phyloP scores from a whole-genome alignment of 1,140 invertebrate genomes.

The Aporrectodea caliginosa region DNA sequence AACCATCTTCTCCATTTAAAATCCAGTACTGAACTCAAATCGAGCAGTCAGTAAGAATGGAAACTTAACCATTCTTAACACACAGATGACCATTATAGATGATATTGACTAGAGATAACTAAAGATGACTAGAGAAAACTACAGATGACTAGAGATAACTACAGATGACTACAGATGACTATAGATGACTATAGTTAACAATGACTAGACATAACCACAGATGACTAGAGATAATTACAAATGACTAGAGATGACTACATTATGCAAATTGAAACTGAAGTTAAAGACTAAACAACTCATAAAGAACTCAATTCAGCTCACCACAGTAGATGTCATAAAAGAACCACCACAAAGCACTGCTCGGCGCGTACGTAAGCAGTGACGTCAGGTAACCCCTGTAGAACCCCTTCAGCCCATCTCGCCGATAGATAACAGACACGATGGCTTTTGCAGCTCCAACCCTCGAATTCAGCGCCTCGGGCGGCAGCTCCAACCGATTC shows the following conservation, averaged over 20 bases:
- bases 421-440: conserved; percentile 68
- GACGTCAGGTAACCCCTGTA: conserved; percentile 91
- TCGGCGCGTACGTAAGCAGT: conserved; percentile 86
- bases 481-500: conserved; percentile 37
- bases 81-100: too few relatives aligned
- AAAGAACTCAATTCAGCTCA: conserved; percentile 52
- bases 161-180: too few relatives aligned
- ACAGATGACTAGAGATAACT: too few relatives aligned
- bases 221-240: too few relatives aligned
- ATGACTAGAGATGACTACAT: neutral
- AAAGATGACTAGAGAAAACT: too few relatives aligned
- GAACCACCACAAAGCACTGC: conserved; percentile 93
- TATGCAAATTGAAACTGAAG: conserved; percentile 4
- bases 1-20: too few relatives aligned
- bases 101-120: too few relatives aligned
- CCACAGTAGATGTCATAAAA: conserved; percentile 93
- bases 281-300: neutral
- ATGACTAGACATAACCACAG: too few relatives aligned
- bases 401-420: conserved; percentile 80
- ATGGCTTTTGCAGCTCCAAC: conserved; percentile 56
- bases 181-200: too few relatives aligned
- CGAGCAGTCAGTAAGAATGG: too few relatives aligned
- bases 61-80: too few relatives aligned
- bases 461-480: conserved; percentile 36
- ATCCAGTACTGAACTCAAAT: too few relatives aligned